Conservation (phyloP, 2,888 invertebrate species). For the Notodonta ziczac region DNA sequence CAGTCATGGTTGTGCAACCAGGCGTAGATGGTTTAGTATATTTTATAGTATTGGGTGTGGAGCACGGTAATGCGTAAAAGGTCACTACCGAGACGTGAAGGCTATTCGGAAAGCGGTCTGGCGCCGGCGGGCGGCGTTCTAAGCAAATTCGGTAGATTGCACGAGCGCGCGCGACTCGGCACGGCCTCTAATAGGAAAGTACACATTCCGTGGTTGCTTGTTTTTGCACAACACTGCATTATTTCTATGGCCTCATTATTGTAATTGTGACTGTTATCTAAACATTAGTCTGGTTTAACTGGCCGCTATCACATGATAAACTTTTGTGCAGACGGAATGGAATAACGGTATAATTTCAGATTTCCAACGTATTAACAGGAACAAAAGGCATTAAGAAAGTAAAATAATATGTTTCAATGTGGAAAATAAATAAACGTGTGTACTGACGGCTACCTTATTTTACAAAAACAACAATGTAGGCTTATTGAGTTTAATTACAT, state of each 20-base stretch:
- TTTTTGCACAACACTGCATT: slow-evolving; percentile 24
- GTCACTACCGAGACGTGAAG: slow-evolving; percentile 81
- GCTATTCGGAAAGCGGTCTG: slow-evolving; percentile 82
- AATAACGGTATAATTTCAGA: too few species aligned
- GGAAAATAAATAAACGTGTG: too few species aligned
- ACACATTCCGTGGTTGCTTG: slow-evolving; percentile 25
- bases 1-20: neutral
- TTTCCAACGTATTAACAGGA: too few species aligned
- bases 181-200: slow-evolving; percentile 37
- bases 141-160: slow-evolving; percentile 75
- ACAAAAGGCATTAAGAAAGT: too few species aligned
- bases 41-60: slow-evolving; percentile 53
- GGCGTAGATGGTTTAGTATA: slow-evolving; percentile 40
- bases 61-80: slow-evolving; percentile 70
- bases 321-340: too few species aligned
- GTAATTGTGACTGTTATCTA: neutral
- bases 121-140: slow-evolving; percentile 65
- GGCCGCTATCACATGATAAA: neutral
- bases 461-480: too few species aligned
- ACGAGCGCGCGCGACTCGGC: slow-evolving; percentile 30
- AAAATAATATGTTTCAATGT: too few species aligned
- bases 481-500: too few species aligned
- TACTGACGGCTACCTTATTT: too few species aligned
- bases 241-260: slow-evolving; percentile 16
- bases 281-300: neutral